Evolutionary conservation across 2,888 invertebrate genomes (phyloP), one percentile per base, ranked within the genome.

Genomic region (Dione juno): DNA sequence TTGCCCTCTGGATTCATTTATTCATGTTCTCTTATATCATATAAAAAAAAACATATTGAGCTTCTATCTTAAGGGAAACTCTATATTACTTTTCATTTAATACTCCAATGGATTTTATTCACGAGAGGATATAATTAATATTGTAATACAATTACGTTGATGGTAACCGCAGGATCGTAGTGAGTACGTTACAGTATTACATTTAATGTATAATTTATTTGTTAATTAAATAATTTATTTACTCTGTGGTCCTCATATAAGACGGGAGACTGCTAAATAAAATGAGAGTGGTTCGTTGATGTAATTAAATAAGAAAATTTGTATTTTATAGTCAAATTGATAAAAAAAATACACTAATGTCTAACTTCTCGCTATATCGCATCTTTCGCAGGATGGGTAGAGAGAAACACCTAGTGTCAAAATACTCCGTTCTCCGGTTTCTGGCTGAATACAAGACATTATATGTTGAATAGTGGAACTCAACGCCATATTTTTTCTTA

Each of bases 121-220:
- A 86, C 82, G 83, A 80, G 72, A 80, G 84, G 84, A 86, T 88
- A 88, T 88, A 88, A 88, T 88, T 88, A 88, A 88, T 89, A 87
- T 85, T 76, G 71, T 75, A 76, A 75, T 77, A 77, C 81, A 82
- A 84, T 83, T 82, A 82, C 84, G 82, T 78, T 78, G 74, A 76
- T 81, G 80, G 79, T 82, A 82, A 71, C 68, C 73, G 63, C 63
- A 54, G 61, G 35, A 61, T 59, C 67, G 58, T 67, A 67, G 67
- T 67, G 61, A 43, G 35, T 61, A 53, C 61, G 52, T 53, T 61
- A 53, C 52, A 35, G 61, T 67, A 67, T 43, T 53, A 67, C 61
- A 61, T 59, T 52, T 52, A 50, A 59, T 59, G 50, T 53, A 58
- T 43, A 61, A 61, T 61, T 61, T 61, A 61, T 61, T 61, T 61